phyloP scores from a whole-genome alignment of 2,888 invertebrate species.

The Ephialtes manifestator region DNA sequence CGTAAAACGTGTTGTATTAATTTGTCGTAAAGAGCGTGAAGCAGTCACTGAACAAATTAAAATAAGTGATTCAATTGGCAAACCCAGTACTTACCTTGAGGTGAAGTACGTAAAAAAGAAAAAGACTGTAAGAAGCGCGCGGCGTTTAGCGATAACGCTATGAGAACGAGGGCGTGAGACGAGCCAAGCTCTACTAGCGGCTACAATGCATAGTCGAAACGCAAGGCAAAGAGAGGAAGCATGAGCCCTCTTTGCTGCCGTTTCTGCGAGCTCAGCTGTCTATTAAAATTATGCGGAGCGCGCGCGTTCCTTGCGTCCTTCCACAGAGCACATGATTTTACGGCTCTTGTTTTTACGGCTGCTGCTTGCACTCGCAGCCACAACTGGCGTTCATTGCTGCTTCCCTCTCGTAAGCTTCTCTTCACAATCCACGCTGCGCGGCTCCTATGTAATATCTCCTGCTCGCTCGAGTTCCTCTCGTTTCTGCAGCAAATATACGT shows the following conservation, averaged over 20 bases:
- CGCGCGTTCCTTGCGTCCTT: constrained; percentile 52
- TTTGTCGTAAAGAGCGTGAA: constrained; percentile 32
- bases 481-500: neutral
- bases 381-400: constrained; percentile 23
- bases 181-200: constrained; percentile 66
- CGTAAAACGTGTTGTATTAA: constrained; percentile 23
- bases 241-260: constrained; percentile 40
- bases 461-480: constrained; percentile 3
- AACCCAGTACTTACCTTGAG: constrained; percentile 27
- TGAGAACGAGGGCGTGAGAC: constrained; percentile 77
- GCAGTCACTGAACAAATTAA: constrained; percentile 44
- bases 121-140: constrained; percentile 28
- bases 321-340: constrained; percentile 53
- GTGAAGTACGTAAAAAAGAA: neutral
- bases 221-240: constrained; percentile 16
- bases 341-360: constrained; percentile 63
- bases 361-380: constrained; percentile 15
- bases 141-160: constrained; percentile 70
- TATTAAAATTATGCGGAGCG: constrained; percentile 64
- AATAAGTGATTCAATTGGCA: constrained; percentile 59
- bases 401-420: constrained; percentile 22
- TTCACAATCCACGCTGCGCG: neutral
- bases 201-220: constrained; percentile 12
- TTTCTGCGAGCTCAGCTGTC: constrained; percentile 49
- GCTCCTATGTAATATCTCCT: constrained; percentile 27